A percentile compares a stretch with the other conserved stretches of the same genome.
phyloP scores from a whole-genome alignment of 2,113 vertebrate species.

The Corvus cornix region DNA sequence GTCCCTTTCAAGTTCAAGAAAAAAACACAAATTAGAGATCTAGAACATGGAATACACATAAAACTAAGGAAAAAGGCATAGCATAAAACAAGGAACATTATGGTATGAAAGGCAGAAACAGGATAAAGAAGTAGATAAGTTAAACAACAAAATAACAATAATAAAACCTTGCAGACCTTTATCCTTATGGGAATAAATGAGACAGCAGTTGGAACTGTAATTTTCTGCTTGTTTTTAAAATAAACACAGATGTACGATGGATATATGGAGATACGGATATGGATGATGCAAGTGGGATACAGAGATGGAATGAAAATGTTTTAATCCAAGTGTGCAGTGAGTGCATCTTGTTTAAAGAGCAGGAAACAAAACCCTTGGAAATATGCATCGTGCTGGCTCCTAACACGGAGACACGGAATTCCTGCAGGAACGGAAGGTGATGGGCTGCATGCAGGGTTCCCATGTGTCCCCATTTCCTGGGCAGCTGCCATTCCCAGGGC shows the following conservation, averaged over 20 bases:
- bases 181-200: not conserved
- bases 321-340: fast-evolving
- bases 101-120: not conserved
- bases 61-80: not conserved
- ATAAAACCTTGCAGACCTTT: not conserved
- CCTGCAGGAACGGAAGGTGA: fast-evolving
- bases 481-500: not conserved
- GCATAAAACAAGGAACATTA: not conserved
- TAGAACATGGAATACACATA: not conserved
- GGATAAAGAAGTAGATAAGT: not conserved
- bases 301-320: not conserved
- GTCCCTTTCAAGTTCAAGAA: slow-evolving; percentile 80
- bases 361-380: not conserved
- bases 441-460: not conserved
- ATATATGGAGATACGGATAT: no score
- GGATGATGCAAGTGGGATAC: not conserved
- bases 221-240: not conserved
- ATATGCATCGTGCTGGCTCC: not conserved
- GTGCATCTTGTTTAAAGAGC: not conserved
- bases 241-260: not conserved
- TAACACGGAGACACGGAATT: fast-evolving
- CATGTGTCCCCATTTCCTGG: fast-evolving
- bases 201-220: not conserved
- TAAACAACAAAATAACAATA: not conserved
- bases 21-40: not conserved